Base-by-base conservation (phyloP, 2,888 invertebrate species). In the Eristalis arbustorum region DNA sequence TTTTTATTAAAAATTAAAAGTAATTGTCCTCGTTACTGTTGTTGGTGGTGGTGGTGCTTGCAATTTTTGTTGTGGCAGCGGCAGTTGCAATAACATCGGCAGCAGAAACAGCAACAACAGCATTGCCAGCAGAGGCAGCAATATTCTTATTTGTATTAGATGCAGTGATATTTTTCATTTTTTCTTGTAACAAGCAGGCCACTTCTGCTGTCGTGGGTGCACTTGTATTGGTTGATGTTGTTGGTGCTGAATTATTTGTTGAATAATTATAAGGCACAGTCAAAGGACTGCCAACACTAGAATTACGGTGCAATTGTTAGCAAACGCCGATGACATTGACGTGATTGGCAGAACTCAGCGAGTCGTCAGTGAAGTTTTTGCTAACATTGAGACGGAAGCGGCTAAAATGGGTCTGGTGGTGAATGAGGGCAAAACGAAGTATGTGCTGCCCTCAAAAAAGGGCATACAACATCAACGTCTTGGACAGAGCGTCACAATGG, bases 111-210 rank as follows among this genome's bases (percentile, higher is more conserved):
- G 71, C 23, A 37, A 56, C 67, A 42, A 57, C 62, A 18, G 63
- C 64, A 73, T 90, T 92, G 85, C 92, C 91, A 83, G 91, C 92
- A 71, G 91, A 91, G 69, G 92, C 92, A 69, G 91, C 91, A 88
- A 91, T 91, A 82, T 91, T 31, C 31, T 31, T 92, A 89, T 91
- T 92, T 89, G 91, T 91, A 40, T 68, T 66, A 37, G 85, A 31
- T 68, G 89, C 80, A 49, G 69, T 37, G 57, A 88, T 25, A 71
- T 78, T 83, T 67, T 81, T 68, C 18, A 88, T 25, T 68, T 88
- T 82, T 89, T 89, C 90, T 91, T 91, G 93, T 93, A 93, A 93
- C 92, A 93, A 92, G 80, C 92, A 93, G 66, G 92, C 92, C 59
- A 93, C 92, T 89, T 92, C 93, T 68, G 92, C 88, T 87, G 91